Conservation (phyloP, 2,888 invertebrate species). For the Apantesis nais region DNA sequence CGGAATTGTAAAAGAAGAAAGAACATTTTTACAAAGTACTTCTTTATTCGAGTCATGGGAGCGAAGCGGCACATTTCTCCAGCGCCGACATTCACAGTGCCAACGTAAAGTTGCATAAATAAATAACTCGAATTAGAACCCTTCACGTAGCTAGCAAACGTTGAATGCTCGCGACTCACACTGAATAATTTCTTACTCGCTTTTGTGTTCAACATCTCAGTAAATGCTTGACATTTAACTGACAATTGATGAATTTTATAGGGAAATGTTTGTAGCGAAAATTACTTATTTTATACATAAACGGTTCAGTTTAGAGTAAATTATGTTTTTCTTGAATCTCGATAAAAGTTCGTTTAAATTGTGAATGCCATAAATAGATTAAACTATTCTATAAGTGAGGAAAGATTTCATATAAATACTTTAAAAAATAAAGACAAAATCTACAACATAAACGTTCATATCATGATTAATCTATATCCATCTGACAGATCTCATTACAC, state of each 20-base stretch:
- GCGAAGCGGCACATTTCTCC: constrained; percentile 51
- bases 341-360: background rate
- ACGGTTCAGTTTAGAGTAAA: background rate
- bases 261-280: constrained; percentile 27
- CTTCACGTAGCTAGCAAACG: constrained; percentile 61
- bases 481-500: constrained; percentile 19
- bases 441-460: background rate
- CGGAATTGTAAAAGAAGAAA: constrained; percentile 57
- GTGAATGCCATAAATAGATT: background rate
- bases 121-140: constrained; percentile 74
- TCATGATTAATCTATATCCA: constrained; percentile 5
- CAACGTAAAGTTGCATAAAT: constrained; percentile 70
- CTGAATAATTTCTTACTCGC: constrained; percentile 60
- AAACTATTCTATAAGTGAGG: background rate
- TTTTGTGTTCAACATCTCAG: constrained; percentile 54
- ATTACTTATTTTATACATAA: background rate
- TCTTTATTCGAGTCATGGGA: constrained; percentile 56
- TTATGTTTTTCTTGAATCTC: background rate
- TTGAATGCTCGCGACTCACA: constrained; percentile 55
- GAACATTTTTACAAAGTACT: constrained; percentile 57
- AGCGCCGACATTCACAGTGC: constrained; percentile 60
- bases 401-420: background rate
- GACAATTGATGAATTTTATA: constrained; percentile 50
- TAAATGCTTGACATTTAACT: constrained; percentile 55
- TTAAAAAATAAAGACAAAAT: background rate